phyloP scores from a whole-genome alignment of 92 coral and sea anemone species.

The Porites rus region DNA sequence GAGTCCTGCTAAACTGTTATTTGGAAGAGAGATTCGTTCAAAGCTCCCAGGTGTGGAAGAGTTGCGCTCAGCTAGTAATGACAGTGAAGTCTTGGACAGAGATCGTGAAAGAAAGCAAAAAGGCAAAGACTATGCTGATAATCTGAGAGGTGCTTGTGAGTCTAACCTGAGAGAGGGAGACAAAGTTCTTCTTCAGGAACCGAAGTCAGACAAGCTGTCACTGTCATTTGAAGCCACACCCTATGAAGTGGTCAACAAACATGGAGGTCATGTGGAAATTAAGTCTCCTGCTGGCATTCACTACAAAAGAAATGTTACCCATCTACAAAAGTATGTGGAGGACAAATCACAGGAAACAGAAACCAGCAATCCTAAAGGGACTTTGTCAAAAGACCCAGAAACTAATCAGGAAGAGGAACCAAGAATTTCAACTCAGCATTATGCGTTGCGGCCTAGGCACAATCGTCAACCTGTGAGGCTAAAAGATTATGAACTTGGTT shows the following conservation, averaged over 20 bases:
- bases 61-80: conserved; percentile 7
- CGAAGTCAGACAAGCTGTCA: conserved; percentile 6
- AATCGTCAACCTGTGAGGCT: conserved; percentile 13
- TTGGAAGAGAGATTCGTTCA: conserved; percentile 33
- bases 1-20: conserved; percentile 21
- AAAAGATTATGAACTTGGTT: conserved; percentile 20
- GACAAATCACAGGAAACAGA: not conserved
- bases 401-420: conserved; percentile 1
- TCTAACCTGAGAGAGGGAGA: conserved; percentile 25
- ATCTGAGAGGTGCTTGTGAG: conserved; percentile 1
- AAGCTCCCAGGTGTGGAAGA: not conserved
- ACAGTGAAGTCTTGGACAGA: conserved; percentile 17
- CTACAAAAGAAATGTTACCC: conserved; percentile 23
- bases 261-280: conserved; percentile 30
- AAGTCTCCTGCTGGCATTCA: conserved; percentile 22
- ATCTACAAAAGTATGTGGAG: conserved; percentile 3
- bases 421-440: not conserved
- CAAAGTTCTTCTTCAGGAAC: conserved; percentile 17
- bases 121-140: conserved; percentile 25
- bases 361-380: not conserved
- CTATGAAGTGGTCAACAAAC: conserved; percentile 23
- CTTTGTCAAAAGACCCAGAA: conserved; percentile 3
- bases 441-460: conserved; percentile 7
- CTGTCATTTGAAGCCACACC: conserved; percentile 26
- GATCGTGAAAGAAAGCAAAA: conserved; percentile 31